Conservation (phyloP, 2,797 vertebrate genomes). For the Aldrovandia affinis region DNA sequence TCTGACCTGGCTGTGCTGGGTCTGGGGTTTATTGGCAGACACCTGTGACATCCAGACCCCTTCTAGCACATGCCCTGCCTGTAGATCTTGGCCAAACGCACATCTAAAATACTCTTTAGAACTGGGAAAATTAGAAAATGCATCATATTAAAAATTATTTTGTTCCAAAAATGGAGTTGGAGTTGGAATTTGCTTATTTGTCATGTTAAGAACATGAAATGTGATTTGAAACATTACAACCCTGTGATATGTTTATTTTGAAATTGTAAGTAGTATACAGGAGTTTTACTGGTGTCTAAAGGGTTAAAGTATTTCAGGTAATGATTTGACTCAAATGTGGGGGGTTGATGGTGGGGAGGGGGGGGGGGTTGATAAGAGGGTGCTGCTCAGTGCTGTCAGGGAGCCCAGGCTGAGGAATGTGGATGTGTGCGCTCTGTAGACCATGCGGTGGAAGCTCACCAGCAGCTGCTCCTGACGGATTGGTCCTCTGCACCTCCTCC, state of each 20-base stretch:
- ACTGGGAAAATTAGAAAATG: too few relatives aligned
- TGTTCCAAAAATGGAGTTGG: too few relatives aligned
- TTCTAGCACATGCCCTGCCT: background rate
- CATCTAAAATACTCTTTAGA: too few relatives aligned
- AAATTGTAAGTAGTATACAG: too few relatives aligned
- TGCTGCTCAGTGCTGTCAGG: background rate
- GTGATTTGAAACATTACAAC: too few relatives aligned
- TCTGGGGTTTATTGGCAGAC: conserved; percentile 6
- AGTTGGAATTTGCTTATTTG: too few relatives aligned
- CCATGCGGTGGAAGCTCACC: background rate
- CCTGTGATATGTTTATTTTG: too few relatives aligned
- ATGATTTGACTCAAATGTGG: too few relatives aligned
- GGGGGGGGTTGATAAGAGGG: background rate
- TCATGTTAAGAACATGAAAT: too few relatives aligned
- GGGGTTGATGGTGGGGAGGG: background rate
- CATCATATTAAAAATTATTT: background rate
- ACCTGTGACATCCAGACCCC: background rate
- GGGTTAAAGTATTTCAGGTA: too few relatives aligned
- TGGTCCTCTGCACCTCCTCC: background rate
- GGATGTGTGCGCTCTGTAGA: background rate
- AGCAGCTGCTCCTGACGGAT: conserved; percentile 10
- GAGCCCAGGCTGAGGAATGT: background rate
- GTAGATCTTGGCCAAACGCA: too few relatives aligned
- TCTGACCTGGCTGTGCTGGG: conserved; percentile 1
- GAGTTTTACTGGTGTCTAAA: too few relatives aligned